phyloP scores from a whole-genome alignment of 1,140 invertebrate species.

The Cyrtorhinus lividipennis region DNA sequence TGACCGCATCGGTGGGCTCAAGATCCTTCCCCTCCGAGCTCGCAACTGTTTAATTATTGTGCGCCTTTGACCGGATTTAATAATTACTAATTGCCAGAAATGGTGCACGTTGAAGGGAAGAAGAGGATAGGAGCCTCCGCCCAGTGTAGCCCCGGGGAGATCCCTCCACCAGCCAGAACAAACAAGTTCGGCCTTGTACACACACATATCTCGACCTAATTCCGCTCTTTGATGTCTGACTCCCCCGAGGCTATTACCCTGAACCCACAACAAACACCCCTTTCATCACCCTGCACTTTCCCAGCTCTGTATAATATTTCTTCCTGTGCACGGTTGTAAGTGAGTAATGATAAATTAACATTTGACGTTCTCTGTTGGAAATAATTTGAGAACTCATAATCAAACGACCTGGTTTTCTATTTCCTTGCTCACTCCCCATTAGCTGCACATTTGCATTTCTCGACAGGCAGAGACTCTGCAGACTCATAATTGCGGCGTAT shows the following conservation, averaged over 20 bases:
- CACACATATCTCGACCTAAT: slow-evolving; percentile 3
- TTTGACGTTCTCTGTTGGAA: too few relatives aligned
- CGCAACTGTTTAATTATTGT: slow-evolving; percentile 11
- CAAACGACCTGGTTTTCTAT: too few relatives aligned
- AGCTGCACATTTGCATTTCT: too few relatives aligned
- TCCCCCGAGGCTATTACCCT: neutral
- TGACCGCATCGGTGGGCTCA: slow-evolving; percentile 5
- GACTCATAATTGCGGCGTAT: too few relatives aligned
- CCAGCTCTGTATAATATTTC: neutral
- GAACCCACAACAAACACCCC: neutral
- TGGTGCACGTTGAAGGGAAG: neutral
- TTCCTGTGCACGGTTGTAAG: neutral
- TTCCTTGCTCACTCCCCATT: too few relatives aligned
- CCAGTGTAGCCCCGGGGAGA: neutral
- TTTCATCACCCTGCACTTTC: neutral
- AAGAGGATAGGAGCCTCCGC: neutral
- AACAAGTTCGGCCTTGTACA: slow-evolving; percentile 4
- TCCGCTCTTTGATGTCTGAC: neutral
- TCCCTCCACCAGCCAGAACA: neutral
- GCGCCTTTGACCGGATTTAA: slow-evolving; percentile 13
- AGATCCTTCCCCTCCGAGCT: neutral
- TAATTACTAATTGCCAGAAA: slow-evolving; percentile 11
- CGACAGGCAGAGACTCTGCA: too few relatives aligned
- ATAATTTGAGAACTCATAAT: too few relatives aligned
- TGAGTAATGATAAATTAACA: neutral